Conservation (phyloP, 53 echinoderm and acorn worm species). For the Zoroaster sp. region DNA sequence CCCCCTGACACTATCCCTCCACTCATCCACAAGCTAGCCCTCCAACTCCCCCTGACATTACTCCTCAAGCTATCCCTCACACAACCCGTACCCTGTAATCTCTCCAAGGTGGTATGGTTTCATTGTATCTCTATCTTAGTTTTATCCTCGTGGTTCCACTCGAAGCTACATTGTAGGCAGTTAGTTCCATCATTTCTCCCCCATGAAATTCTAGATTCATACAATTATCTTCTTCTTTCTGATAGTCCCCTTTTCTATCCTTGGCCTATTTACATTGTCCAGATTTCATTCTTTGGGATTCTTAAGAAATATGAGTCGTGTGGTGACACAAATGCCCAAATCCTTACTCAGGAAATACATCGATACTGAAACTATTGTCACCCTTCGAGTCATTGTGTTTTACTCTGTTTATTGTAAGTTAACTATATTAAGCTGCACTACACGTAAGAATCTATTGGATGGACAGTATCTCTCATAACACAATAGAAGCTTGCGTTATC, state of each 20-base stretch:
- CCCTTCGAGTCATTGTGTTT: not conserved
- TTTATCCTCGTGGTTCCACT: too few species aligned
- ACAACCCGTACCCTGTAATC: too few species aligned
- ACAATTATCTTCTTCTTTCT: not conserved
- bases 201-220: not conserved
- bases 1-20: too few species aligned
- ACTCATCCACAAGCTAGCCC: too few species aligned
- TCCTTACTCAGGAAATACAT: not conserved
- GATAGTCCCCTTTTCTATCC: not conserved
- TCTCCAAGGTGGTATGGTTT: too few species aligned
- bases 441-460: not conserved
- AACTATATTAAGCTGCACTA: not conserved
- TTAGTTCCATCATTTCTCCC: not conserved
- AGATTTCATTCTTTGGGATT: not conserved
- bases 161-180: too few species aligned
- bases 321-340: slow-evolving; percentile 9
- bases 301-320: slow-evolving; percentile 1
- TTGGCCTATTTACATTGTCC: slow-evolving; percentile 1
- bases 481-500: not conserved
- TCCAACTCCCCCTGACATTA: too few species aligned
- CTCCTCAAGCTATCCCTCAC: too few species aligned
- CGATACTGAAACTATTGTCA: slow-evolving; percentile 1
- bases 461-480: not conserved
- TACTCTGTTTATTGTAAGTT: not conserved
- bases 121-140: not conserved